These are phyloP conservation scores for Drosophila takahashii DNA, from an alignment of 1,140 invertebrate species.

Conservation along the genomic window DNA sequence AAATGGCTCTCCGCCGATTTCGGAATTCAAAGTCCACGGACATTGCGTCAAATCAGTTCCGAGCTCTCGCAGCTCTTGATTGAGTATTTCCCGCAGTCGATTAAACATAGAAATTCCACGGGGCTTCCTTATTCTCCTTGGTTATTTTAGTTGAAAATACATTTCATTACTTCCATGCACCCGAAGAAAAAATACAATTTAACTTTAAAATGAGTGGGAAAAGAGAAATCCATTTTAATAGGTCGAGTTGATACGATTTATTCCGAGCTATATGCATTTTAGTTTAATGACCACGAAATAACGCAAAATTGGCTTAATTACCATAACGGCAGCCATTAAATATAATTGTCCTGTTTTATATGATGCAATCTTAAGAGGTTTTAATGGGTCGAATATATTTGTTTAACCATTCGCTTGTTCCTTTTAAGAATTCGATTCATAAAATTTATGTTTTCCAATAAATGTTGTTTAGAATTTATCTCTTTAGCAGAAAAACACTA, in stretches of 20 bases:
- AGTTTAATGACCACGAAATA: neutral
- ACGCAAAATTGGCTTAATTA: neutral
- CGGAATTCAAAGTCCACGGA: neutral
- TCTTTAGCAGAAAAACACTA: too few relatives aligned
- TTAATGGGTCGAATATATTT: too few relatives aligned
- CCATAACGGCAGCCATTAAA: neutral
- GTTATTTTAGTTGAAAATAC: conserved; percentile 32
- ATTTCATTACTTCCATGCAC: conserved; percentile 13
- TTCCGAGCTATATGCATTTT: neutral
- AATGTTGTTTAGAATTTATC: too few relatives aligned
- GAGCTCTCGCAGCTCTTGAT: neutral
- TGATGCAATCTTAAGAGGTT: neutral
- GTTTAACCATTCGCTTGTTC: too few relatives aligned
- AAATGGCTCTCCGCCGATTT: conserved; percentile 25
- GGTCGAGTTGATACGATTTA: neutral
- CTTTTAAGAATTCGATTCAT: too few relatives aligned
- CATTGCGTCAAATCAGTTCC: conserved; percentile 24
- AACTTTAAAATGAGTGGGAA: neutral
- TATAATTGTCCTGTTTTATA: neutral
- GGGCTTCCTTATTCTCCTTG: neutral
- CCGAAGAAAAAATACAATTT: neutral
- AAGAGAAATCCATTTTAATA: neutral
- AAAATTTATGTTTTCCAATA: too few relatives aligned
- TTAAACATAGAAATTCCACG: conserved; percentile 41
- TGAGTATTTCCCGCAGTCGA: conserved; percentile 20